phyloP scores from a whole-genome alignment of 2,797 vertebrate species.

The Cryptoprocta ferox region DNA sequence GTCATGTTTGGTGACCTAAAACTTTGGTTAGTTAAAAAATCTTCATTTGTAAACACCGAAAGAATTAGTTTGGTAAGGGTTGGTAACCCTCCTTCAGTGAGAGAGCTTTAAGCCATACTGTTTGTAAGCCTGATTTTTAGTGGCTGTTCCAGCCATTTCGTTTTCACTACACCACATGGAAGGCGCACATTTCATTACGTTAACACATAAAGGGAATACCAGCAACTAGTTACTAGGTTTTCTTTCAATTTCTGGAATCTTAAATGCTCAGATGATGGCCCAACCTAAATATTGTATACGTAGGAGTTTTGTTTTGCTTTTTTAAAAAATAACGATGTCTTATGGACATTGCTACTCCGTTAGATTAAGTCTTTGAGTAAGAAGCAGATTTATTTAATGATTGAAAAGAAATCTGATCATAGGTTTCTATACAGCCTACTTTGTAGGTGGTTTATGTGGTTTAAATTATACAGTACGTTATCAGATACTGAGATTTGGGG shows the following conservation, averaged over 20 bases:
- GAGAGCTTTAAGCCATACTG: slow-evolving; percentile 19
- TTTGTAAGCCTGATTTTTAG: slow-evolving; percentile 36
- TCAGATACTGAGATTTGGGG: neutral
- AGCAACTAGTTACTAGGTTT: neutral
- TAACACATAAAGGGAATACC: neutral
- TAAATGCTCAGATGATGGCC: neutral
- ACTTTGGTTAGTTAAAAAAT: neutral
- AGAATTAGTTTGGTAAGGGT: slow-evolving; percentile 19
- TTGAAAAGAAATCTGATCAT: neutral
- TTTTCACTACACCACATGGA: neutral
- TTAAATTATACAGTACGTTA: neutral
- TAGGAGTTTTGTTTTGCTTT: neutral
- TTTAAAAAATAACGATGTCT: neutral
- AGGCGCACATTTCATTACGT: neutral
- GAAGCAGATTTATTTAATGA: neutral
- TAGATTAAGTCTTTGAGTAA: neutral
- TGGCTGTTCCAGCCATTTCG: neutral
- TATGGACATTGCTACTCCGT: neutral
- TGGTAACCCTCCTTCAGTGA: slow-evolving; percentile 56
- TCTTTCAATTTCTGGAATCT: neutral
- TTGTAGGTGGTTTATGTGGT: neutral
- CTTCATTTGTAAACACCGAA: slow-evolving; percentile 65
- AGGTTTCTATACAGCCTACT: neutral
- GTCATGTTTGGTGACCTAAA: neutral
- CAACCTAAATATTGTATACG: neutral